Conservation (phyloP, 2,888 invertebrate species). For the Polyploca ridens region DNA sequence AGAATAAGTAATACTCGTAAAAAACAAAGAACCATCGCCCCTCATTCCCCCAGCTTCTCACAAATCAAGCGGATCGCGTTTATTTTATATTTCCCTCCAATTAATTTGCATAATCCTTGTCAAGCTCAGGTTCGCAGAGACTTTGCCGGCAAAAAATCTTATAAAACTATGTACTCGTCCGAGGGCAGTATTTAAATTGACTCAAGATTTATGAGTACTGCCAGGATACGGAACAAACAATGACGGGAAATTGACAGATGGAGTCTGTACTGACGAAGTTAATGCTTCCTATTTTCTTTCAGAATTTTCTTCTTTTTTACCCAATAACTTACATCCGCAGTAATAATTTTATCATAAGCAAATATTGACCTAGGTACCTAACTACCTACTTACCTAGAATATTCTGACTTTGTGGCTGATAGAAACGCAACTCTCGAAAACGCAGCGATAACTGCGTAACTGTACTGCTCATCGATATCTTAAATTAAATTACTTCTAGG, state of each 20-base stretch:
- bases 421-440: too few relatives aligned
- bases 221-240: background rate
- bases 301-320: background rate
- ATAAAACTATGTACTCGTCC: slow-evolving; percentile 6
- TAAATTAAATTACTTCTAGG: too few relatives aligned
- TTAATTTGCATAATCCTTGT: slow-evolving; percentile 71
- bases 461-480: too few relatives aligned
- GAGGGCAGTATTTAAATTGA: slow-evolving; percentile 1
- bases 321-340: background rate
- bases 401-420: too few relatives aligned
- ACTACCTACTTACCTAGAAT: too few relatives aligned
- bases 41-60: slow-evolving; percentile 28
- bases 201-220: background rate
- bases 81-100: slow-evolving; percentile 62
- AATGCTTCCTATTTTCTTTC: background rate
- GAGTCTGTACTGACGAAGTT: background rate
- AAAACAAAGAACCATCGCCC: slow-evolving; percentile 37
- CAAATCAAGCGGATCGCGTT: slow-evolving; percentile 59
- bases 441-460: too few relatives aligned
- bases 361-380: background rate
- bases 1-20: slow-evolving; percentile 29
- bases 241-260: slow-evolving; percentile 9
- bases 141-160: slow-evolving; percentile 13
- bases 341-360: background rate
- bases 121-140: slow-evolving; percentile 55